Conservation (phyloP, 2,888 invertebrate species). For the Trissolcus brochymenae region DNA sequence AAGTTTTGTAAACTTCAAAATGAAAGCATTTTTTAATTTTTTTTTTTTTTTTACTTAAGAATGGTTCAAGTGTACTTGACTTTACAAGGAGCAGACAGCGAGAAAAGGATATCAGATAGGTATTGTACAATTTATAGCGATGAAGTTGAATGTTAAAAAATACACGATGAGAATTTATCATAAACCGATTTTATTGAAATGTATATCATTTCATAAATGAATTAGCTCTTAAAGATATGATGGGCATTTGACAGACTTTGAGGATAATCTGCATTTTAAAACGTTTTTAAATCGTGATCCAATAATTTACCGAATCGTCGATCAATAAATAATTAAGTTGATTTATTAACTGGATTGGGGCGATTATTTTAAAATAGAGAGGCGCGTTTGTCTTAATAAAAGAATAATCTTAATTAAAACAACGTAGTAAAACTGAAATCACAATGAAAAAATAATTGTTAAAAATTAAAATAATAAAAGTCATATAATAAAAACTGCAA, state of each 20-base stretch:
- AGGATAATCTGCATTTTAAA: too few relatives aligned
- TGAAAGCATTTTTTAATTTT: background rate
- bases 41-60: background rate
- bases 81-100: conserved; percentile 42
- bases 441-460: too few relatives aligned
- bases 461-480: too few relatives aligned
- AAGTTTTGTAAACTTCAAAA: background rate
- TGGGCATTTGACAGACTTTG: too few relatives aligned
- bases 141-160: background rate
- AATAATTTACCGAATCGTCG: background rate
- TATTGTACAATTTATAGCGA: background rate
- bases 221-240: too few relatives aligned
- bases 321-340: too few relatives aligned
- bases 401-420: too few relatives aligned
- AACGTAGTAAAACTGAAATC: too few relatives aligned
- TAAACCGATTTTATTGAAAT: background rate
- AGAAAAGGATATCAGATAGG: conserved; percentile 2
- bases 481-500: too few relatives aligned
- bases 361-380: too few relatives aligned
- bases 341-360: too few relatives aligned
- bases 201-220: background rate
- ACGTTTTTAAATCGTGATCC: background rate
- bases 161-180: background rate
- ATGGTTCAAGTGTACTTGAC: conserved; percentile 1
- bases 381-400: too few relatives aligned